phyloP scores from a whole-genome alignment of 2,113 vertebrate species.

The Phyllopteryx taeniolatus region DNA sequence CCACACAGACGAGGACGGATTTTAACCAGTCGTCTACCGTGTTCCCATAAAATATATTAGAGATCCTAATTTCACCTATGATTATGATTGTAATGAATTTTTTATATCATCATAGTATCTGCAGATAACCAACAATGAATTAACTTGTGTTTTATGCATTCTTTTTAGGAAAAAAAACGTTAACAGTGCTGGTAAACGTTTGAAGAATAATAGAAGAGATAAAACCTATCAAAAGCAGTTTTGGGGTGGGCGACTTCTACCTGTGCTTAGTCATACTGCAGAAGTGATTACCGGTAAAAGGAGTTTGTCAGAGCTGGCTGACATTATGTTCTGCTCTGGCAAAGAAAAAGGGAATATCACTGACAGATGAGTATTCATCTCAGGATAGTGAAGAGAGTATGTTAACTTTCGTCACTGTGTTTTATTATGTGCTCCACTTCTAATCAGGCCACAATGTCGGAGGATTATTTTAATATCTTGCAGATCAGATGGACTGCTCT shows the following conservation, averaged over 20 bases:
- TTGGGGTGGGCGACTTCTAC: background rate
- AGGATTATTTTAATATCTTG: conserved; percentile 71
- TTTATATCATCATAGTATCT: background rate
- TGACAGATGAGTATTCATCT: conserved; percentile 35
- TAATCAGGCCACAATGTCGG: conserved; percentile 71
- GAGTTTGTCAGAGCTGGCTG: conserved; percentile 10
- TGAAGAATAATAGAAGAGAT: background rate
- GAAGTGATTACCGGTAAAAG: conserved; percentile 17
- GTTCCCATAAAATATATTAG: background rate
- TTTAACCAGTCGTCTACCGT: too few species aligned
- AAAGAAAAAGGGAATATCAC: conserved; percentile 27
- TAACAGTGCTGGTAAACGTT: background rate
- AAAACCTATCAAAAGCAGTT: background rate
- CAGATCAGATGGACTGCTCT: conserved; percentile 36
- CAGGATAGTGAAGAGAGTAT: conserved; percentile 34
- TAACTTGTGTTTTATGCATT: background rate
- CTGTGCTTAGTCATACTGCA: conserved; percentile 10
- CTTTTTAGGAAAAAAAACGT: background rate
- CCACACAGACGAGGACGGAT: too few species aligned
- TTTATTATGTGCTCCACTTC: conserved; percentile 55
- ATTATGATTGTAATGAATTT: background rate
- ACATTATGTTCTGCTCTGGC: conserved; percentile 14
- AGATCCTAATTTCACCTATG: background rate
- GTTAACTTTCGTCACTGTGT: conserved; percentile 38
- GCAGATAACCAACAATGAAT: background rate